Base-by-base conservation (phyloP, 2,797 vertebrate genomes). In the Gambusia yucatana region DNA sequence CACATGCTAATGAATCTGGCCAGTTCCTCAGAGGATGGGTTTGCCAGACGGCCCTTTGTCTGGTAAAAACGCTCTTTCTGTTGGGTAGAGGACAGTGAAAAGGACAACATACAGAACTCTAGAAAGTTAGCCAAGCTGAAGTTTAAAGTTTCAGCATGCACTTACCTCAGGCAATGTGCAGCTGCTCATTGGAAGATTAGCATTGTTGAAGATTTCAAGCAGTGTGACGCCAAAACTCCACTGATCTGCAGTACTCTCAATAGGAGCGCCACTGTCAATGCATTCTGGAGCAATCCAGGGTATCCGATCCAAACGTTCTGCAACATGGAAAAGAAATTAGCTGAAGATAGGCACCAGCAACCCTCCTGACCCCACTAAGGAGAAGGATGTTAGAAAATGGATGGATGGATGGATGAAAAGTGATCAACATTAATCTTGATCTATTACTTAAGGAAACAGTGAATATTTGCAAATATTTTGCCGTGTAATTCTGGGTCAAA, bases 201-300 rank as follows among this genome's bases (percentile, higher is more conserved):
- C 97, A 0, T 98, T 96, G 69, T 98, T 98, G 94, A 97, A 99
- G 91, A 99, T 98, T 84, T 99, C 98, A 47, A 99, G 94, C 69
- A 99, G 85, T 0, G 98, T 98, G 36, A 96, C 95, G 0, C 98
- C 98, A 6, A 99, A 99, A 81, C 98, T 97, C 98, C 98, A 99
- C 71, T 98, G 97, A 89, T 99, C 98, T 0, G 96, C 95, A 0
- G 96, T 93, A 0, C 86, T 92, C 70, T 94, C 93, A 16, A 96
- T 91, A 73, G 78, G 90, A 1, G 87, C 72, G 0, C 91, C 85
- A 0, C 93, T 93, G 0, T 94, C 89, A 1, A 99, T 75, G 8
- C 97, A 98, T 77, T 99, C 98, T 0, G 98, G 98, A 2, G 98
- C 97, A 0, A 97, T 97, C 98, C 97, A 99, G 0, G 98, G 98